Conservation (phyloP, 2,888 invertebrate genomes). For the Drosophila mettleri region DNA sequence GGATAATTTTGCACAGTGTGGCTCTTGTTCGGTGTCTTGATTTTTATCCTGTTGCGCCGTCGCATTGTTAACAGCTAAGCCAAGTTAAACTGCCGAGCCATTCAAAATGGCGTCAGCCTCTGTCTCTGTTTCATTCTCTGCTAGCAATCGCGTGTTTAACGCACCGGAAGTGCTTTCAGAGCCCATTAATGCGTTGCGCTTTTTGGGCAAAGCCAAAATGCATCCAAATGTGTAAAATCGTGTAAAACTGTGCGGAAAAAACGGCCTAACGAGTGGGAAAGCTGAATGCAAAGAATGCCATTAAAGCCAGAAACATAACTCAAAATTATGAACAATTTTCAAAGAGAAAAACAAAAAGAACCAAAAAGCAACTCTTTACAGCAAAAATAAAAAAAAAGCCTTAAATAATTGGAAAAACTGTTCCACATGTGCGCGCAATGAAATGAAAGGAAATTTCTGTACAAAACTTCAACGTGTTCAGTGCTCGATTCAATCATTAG, state of each 20-base stretch:
- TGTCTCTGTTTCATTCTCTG: neutral
- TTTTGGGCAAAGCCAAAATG: conserved; percentile 31
- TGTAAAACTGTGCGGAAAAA: conserved; percentile 42
- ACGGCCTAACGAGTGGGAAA: conserved; percentile 14
- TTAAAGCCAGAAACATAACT: neutral
- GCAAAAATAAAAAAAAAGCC: conserved; percentile 38
- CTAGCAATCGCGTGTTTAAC: conserved; percentile 48
- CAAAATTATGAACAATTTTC: conserved; percentile 2
- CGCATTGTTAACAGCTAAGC: conserved; percentile 56
- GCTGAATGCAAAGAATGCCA: neutral
- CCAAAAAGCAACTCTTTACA: neutral
- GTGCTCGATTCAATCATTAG: conserved; percentile 21
- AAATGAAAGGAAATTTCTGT: conserved; percentile 17
- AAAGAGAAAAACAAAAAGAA: neutral
- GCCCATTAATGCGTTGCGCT: conserved; percentile 40
- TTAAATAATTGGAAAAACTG: conserved; percentile 30
- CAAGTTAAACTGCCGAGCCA: conserved; percentile 7
- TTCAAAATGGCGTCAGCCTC: conserved; percentile 38
- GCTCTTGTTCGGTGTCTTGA: conserved; percentile 13
- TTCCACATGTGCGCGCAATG: conserved; percentile 32
- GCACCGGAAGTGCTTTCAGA: conserved; percentile 67
- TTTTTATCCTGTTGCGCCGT: conserved; percentile 76
- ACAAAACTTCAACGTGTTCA: conserved; percentile 25
- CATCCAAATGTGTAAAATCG: conserved; percentile 42
- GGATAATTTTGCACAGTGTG: conserved; percentile 50